These are phyloP conservation scores for Deroptyus accipitrinus DNA, from an alignment of 2,113 vertebrate species.

Conservation along the genomic window DNA sequence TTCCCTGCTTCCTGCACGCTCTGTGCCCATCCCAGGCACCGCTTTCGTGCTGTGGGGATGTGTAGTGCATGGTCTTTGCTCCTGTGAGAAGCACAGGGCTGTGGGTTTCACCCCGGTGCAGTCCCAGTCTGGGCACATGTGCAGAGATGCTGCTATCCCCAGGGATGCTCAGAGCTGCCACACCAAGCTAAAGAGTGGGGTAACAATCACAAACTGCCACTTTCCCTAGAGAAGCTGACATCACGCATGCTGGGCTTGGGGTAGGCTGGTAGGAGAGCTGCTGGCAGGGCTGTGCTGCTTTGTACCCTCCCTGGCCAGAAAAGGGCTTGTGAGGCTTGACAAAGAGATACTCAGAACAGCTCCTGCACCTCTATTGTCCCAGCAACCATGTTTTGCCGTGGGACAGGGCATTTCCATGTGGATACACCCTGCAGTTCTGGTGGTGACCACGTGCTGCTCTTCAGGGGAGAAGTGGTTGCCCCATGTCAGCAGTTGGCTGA, in stretches of 20 bases:
- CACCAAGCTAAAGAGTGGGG: fast-evolving
- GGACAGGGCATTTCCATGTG: background rate
- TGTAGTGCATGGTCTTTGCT: background rate
- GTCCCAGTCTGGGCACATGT: fast-evolving
- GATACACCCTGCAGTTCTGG: background rate
- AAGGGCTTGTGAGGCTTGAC: background rate
- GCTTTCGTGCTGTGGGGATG: fast-evolving
- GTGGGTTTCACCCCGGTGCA: background rate
- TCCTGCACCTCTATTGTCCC: background rate
- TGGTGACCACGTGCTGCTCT: background rate
- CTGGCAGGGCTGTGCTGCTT: background rate
- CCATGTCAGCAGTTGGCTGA: background rate
- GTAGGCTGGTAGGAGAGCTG: background rate
- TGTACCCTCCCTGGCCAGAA: background rate
- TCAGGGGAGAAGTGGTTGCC: background rate
- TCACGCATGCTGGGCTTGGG: background rate
- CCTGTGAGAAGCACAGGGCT: fast-evolving
- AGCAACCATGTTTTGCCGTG: background rate
- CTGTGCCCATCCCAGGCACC: fast-evolving
- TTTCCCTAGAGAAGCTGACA: background rate
- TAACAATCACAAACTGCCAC: background rate
- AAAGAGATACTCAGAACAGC: background rate
- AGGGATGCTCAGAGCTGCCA: background rate
- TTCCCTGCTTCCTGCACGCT: background rate
- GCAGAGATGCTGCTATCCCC: background rate